Percentiles rank a stretch among this genome's conserved stretches.
These are phyloP conservation scores for Tupaia tana DNA, from an alignment of 2,113 vertebrate genomes.

Conservation along the genomic window DNA sequence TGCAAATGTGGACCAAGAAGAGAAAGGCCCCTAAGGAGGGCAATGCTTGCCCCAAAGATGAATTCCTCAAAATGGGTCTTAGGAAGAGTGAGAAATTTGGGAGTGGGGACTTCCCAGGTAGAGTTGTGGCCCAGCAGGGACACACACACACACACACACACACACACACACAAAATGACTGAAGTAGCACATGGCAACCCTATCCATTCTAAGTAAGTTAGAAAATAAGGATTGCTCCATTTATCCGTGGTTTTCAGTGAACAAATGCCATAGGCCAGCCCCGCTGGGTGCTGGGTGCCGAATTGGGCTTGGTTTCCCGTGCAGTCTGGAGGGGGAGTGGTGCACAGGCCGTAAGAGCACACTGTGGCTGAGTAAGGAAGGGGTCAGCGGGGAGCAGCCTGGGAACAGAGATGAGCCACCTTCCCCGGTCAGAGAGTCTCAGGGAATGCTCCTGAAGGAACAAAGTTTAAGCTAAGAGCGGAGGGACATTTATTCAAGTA, in stretches of 20 bases:
- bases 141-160: not conserved
- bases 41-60: not conserved
- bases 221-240: not conserved
- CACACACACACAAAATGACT: not conserved
- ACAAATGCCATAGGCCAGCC: not conserved
- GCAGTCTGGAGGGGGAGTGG: not conserved
- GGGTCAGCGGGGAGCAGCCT: not conserved
- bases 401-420: not conserved
- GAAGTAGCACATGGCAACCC: not conserved
- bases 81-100: not conserved
- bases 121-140: not conserved
- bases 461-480: not conserved
- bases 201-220: not conserved
- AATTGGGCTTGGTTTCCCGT: not conserved
- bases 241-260: not conserved
- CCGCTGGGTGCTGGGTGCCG: not conserved
- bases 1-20: not conserved
- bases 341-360: not conserved
- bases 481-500: no score
- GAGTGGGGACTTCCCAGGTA: not conserved
- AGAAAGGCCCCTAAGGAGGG: not conserved
- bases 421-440: not conserved
- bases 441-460: not conserved
- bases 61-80: not conserved
- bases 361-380: accelerated